Conservation (phyloP, 2,888 invertebrate species). For the Troilus luridus region DNA sequence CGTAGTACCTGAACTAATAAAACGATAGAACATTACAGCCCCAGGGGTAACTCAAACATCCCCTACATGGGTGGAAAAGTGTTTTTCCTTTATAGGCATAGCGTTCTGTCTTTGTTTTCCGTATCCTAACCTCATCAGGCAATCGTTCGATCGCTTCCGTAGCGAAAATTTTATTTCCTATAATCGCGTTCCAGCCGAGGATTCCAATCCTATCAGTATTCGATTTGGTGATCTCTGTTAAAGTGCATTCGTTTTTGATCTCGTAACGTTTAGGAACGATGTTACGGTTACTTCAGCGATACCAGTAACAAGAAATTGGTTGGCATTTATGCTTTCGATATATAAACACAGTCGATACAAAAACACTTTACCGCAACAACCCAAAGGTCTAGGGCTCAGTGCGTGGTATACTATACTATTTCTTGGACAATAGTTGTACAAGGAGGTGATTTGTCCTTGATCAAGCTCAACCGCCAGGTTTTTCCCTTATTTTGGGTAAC, state of each 20-base stretch:
- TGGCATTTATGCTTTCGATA: too few relatives aligned
- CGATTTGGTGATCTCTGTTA: neutral
- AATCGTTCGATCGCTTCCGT: conserved; percentile 37
- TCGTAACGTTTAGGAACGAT: neutral
- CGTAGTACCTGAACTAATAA: conserved; percentile 18
- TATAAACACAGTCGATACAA: too few relatives aligned
- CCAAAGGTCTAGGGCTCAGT: too few relatives aligned
- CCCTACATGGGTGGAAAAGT: neutral
- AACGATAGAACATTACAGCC: neutral
- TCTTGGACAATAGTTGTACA: too few relatives aligned
- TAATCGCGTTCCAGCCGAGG: neutral
- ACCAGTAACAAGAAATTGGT: neutral
- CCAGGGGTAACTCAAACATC: conserved; percentile 4
- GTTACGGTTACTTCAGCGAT: neutral
- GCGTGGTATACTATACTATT: too few relatives aligned
- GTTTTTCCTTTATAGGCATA: neutral
- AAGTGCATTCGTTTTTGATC: neutral
- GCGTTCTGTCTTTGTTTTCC: conserved; percentile 41
- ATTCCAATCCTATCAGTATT: conserved; percentile 9
- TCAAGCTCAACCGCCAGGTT: too few relatives aligned
- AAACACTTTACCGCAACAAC: too few relatives aligned
- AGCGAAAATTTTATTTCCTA: conserved; percentile 25
- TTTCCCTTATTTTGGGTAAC: too few relatives aligned
- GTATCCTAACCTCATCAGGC: conserved; percentile 4
- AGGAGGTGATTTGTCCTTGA: too few relatives aligned